phyloP scores from a whole-genome alignment of 2,113 vertebrate species.

The Pluvialis apricaria region DNA sequence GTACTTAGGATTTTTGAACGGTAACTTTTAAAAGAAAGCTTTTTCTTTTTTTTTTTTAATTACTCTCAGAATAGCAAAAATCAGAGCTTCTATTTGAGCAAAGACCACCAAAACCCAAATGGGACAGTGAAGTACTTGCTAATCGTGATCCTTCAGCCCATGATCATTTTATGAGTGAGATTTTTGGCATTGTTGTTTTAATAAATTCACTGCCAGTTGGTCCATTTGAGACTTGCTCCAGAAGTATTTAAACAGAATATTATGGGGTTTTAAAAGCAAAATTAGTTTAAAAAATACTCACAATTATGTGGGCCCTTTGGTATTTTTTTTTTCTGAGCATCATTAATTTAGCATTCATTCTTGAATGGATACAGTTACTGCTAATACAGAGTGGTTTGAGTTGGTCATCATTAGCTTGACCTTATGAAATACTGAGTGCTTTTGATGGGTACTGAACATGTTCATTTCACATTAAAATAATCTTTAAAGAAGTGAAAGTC shows the following conservation, averaged over 20 bases:
- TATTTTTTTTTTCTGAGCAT: slow-evolving; percentile 6
- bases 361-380: neutral
- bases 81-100: slow-evolving; percentile 10
- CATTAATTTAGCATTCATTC: neutral
- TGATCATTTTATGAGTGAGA: slow-evolving; percentile 22
- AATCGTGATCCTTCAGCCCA: slow-evolving; percentile 20
- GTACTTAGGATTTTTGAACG: slow-evolving; percentile 31
- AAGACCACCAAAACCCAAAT: slow-evolving; percentile 6
- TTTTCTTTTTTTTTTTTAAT: neutral
- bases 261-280: slow-evolving; percentile 23
- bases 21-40: neutral
- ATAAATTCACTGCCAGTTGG: slow-evolving; percentile 36
- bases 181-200: slow-evolving; percentile 44
- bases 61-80: neutral
- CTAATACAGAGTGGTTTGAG: slow-evolving; percentile 9
- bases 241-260: slow-evolving; percentile 39
- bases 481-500: neutral
- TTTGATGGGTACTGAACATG: neutral
- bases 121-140: neutral
- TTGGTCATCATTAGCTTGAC: slow-evolving; percentile 16
- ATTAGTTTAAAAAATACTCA: slow-evolving; percentile 22
- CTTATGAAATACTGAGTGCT: neutral
- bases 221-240: slow-evolving; percentile 39
- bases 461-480: neutral
- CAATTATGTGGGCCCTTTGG: slow-evolving; percentile 53